phyloP scores from a whole-genome alignment of 2,888 invertebrate genomes.

The Stegana nigrithorax region DNA sequence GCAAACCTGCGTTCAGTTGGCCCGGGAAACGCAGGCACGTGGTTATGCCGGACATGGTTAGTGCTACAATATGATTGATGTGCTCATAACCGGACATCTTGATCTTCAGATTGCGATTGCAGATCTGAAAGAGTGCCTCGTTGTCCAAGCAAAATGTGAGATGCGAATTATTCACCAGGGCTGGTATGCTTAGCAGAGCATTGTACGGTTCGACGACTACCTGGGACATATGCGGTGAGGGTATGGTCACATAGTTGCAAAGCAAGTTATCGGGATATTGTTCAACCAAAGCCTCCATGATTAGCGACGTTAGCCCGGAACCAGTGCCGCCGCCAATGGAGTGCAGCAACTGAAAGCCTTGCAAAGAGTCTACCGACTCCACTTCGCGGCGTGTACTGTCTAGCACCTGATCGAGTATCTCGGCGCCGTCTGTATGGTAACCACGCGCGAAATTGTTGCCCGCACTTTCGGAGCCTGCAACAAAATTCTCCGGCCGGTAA shows the following conservation, averaged over 20 bases:
- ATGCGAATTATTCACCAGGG: conserved; percentile 56
- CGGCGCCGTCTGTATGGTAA: conserved; percentile 69
- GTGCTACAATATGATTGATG: conserved; percentile 62
- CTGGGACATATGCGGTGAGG: conserved; percentile 62
- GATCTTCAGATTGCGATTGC: conserved; percentile 54
- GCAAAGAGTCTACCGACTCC: conserved; percentile 65
- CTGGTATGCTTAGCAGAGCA: conserved; percentile 54
- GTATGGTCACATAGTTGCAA: conserved; percentile 76
- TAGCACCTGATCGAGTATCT: conserved; percentile 55
- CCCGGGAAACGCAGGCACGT: conserved; percentile 88
- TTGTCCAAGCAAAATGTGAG: conserved; percentile 63
- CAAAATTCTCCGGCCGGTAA: conserved; percentile 78
- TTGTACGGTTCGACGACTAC: conserved; percentile 65
- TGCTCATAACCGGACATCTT: conserved; percentile 53
- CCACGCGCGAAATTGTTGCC: conserved; percentile 79
- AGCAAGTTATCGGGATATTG: conserved; percentile 81
- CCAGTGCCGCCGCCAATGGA: conserved; percentile 82
- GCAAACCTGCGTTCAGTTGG: conserved; percentile 87
- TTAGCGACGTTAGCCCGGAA: conserved; percentile 79
- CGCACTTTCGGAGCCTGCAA: conserved; percentile 73
- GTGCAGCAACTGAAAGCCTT: conserved; percentile 77
- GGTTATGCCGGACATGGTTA: conserved; percentile 76
- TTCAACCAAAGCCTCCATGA: conserved; percentile 78
- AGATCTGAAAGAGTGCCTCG: conserved; percentile 63
- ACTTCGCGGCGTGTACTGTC: conserved; percentile 59